These are phyloP conservation scores for Chlorocebus sabaeus DNA, from an alignment of 2,113 vertebrate genomes.

Conservation along the genomic window DNA sequence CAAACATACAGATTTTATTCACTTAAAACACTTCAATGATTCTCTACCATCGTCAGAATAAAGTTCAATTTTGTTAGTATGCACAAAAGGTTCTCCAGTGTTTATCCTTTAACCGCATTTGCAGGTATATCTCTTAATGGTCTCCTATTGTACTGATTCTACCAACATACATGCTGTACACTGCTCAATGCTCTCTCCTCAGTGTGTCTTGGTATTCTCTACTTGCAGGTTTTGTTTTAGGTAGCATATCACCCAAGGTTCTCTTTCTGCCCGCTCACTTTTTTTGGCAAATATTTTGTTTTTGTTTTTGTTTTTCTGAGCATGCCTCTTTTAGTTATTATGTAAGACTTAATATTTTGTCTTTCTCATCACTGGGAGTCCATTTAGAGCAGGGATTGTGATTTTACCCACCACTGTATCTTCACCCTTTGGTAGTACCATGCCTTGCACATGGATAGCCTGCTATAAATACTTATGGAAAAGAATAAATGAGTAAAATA, in stretches of 20 bases:
- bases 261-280: neutral
- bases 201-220: neutral
- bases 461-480: neutral
- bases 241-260: neutral
- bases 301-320: neutral
- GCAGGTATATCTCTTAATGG: accelerated
- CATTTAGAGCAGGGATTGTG: neutral
- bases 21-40: neutral
- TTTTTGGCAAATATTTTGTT: neutral
- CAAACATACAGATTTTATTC: neutral
- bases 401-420: neutral
- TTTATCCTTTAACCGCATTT: neutral
- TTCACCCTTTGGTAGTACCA: neutral
- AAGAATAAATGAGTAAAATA: neutral
- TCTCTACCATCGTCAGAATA: neutral
- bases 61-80: neutral
- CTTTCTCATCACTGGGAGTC: neutral
- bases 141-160: neutral
- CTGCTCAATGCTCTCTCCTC: accelerated
- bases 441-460: neutral
- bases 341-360: neutral
- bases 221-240: neutral
- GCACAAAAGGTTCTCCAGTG: neutral
- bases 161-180: accelerated
- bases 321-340: neutral